Base-by-base conservation (phyloP, 2,888 invertebrate species). In the Venusia cambrica region DNA sequence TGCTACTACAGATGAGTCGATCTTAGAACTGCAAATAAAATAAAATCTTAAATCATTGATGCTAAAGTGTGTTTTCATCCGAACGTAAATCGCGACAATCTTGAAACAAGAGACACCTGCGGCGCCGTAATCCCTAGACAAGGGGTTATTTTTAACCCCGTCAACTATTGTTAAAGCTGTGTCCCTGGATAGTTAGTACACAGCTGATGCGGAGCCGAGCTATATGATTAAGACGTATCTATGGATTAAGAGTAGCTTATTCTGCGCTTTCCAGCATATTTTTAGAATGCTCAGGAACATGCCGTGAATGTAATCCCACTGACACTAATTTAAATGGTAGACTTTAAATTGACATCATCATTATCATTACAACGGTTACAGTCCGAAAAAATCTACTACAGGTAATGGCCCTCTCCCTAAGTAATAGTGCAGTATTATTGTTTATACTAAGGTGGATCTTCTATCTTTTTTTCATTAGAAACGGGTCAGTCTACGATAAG, bases 121-220 rank as follows among this genome's bases (percentile, higher is more conserved):
- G 63, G 62, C 65, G 56, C 51, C 56, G 53, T 73, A 72, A 70
- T 70, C 69, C 62, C 44, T 34, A 57, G 63, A 63, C 61, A 29
- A n/a, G 42, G 47, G 57, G 63, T 70, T 78, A 76, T 77, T 73
- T 75, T 76, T 73, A 75, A 72, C 62, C 62, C 60, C 44, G 52
- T 54, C 52, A 8, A 34, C 33, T 27, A 7, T 13, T 25, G 33
- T 24, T 12, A 9, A 38, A 14, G 6, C 33, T 24, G 16, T 27
- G 43, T 13, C 13, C 11, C 19, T 57, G 57, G 55, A 51, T 61
- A 56, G 60, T 64, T 54, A 57, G 57, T 61, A 57, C 65, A 63
- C 56, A 59, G 60, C 55, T 59, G 59, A 63, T 56, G 43, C 63
- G 57, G 68, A 67, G 54, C 45, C 51, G 21, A 35, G 53, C 37